Evolutionary conservation across 2,113 vertebrate species (phyloP).

Genomic region (Okapia johnstoni): DNA sequence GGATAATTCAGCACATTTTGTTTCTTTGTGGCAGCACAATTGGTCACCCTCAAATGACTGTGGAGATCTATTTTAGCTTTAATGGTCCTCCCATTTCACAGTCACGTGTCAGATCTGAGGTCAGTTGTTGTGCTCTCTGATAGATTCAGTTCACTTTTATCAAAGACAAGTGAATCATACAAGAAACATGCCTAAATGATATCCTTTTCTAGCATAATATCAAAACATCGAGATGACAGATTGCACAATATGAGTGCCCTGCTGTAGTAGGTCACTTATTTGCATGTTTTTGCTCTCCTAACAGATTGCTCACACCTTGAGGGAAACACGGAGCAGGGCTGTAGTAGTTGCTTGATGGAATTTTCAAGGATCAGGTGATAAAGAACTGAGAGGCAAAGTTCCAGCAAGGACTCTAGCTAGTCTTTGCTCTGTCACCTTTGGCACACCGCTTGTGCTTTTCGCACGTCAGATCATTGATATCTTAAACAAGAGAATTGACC

Average conservation of each 20-base stretch:
- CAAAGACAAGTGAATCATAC: background rate
- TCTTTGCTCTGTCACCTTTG: background rate
- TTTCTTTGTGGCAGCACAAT: background rate
- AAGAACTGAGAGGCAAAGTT: background rate
- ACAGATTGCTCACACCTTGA: background rate
- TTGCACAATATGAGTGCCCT: background rate
- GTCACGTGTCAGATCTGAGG: background rate
- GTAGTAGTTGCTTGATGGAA: background rate
- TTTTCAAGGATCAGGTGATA: slow-evolving; percentile 10
- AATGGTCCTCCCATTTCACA: background rate
- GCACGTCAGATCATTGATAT: background rate
- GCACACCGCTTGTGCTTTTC: background rate
- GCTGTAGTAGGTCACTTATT: background rate
- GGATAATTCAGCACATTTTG: background rate
- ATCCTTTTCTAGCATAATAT: background rate
- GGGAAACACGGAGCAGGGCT: background rate
- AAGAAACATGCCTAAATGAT: background rate
- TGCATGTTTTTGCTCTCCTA: slow-evolving; percentile 1
- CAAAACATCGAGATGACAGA: background rate
- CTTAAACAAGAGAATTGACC: background rate
- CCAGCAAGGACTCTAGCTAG: background rate
- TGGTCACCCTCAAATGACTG: background rate
- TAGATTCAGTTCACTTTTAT: background rate
- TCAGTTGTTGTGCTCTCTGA: background rate
- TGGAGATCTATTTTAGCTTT: background rate